Evolutionary conservation across 2,797 vertebrate genomes (phyloP).

Genomic region (Onychomys torridus): DNA sequence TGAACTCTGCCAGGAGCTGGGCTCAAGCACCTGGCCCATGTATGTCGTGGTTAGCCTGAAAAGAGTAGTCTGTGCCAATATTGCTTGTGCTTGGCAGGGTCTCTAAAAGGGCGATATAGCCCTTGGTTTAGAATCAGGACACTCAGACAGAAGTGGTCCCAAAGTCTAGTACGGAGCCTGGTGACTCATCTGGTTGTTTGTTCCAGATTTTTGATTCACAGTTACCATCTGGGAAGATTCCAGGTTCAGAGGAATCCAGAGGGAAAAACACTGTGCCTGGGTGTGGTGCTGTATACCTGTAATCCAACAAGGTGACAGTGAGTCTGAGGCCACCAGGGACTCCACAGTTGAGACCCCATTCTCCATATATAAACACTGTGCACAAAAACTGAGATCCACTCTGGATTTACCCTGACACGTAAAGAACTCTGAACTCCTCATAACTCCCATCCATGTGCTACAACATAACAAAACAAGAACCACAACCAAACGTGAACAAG

Average conservation of each 20-base stretch:
- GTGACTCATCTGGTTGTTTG: background rate
- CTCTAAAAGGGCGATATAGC: background rate
- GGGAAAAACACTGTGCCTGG: background rate
- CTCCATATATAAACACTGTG: background rate
- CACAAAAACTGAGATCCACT: background rate
- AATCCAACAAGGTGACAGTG: background rate
- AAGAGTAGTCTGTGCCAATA: background rate
- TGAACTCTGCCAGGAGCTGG: conserved; percentile 51
- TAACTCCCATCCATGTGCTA: background rate
- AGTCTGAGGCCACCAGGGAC: background rate
- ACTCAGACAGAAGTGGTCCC: background rate
- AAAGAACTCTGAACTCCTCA: background rate
- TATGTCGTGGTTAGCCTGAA: background rate
- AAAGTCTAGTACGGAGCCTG: background rate
- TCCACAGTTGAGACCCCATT: background rate
- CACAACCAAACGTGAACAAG: background rate
- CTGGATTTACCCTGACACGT: background rate
- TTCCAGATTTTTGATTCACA: background rate
- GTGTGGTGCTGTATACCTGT: background rate
- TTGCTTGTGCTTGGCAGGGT: background rate
- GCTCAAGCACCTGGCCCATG: background rate
- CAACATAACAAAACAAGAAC: background rate
- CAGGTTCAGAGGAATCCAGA: background rate
- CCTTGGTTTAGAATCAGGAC: background rate
- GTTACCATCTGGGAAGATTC: conserved; percentile 37